Base-by-base conservation (phyloP, 2,797 vertebrate species). In the Cetoscarus ocellatus region DNA sequence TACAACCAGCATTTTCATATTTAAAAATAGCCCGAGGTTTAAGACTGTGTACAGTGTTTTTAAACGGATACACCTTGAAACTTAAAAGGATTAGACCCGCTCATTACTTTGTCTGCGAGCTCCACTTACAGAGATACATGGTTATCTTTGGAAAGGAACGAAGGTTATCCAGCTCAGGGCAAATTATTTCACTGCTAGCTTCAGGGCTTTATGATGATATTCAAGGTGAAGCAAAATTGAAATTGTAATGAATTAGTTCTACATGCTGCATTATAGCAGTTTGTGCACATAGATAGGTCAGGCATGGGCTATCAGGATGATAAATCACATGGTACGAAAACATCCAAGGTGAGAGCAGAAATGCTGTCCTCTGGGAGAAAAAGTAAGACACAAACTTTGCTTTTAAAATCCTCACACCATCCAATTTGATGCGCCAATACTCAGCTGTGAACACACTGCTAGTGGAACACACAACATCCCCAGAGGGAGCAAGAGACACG, bases 221-320 rank as follows among this genome's bases (percentile, higher is more conserved):
- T 79, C 79, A 85, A 87, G 85, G 85, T 85, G 80, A 84, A 34
- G 48, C 62, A 10, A 85, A 75, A 86, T 85, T 82, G 68, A 77
- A 80, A 78, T 72, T 68, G 56, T 73, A 83, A 81, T 81, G 67
- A 79, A 87, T 80, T 72, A 58, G 63, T 48, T 72, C 42, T 36
- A 65, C 56, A 57, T 55, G 51, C 54, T 19, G 62, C 12, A 27
- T 76, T 67, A 75, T 40, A 59, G 55, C 7, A 61, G 49, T 74
- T 72, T 64, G 34, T 51, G 57, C 53, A 61, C 56, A 62, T 17
- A 38, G 64, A 67, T 19, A 39, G 67, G 77, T 64, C 66, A 74
- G 35, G 40, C 15, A 5, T 47, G 38, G 70, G 60, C 63, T 18
- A 44, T 55, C 7, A 58, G 42, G 58, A 49, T 42, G 75, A 73